phyloP scores from a whole-genome alignment of 2,888 invertebrate species.

The Bimastos eiseni region DNA sequence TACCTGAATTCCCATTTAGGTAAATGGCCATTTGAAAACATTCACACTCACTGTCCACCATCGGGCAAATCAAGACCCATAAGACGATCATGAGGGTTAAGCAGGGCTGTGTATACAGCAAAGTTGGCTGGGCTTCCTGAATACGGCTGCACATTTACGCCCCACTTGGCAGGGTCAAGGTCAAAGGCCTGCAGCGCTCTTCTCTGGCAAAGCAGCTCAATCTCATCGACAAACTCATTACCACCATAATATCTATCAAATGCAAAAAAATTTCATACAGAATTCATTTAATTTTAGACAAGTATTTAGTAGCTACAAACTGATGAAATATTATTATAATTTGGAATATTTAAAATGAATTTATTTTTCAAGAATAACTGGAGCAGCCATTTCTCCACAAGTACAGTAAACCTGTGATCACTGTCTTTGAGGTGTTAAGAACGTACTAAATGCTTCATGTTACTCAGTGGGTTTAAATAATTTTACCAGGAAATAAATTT shows the following conservation, averaged over 20 bases:
- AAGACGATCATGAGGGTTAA: constrained; percentile 88
- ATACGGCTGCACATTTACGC: constrained; percentile 95
- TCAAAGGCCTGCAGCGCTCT: constrained; percentile 82
- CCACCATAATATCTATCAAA: constrained; percentile 88
- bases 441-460: not conserved
- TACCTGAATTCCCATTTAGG: not conserved
- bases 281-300: not conserved
- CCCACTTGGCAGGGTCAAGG: constrained; percentile 84
- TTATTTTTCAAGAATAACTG: not conserved
- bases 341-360: not conserved
- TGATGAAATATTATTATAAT: not conserved
- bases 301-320: not conserved
- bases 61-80: constrained; percentile 95
- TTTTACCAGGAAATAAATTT: not conserved
- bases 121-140: constrained; percentile 95
- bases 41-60: constrained; percentile 76
- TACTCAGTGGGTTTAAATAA: not conserved
- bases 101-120: constrained; percentile 85
- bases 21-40: not conserved
- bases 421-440: not conserved
- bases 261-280: not conserved
- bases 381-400: not conserved
- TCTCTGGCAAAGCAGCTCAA: constrained; percentile 85
- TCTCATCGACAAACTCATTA: constrained; percentile 90
- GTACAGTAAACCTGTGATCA: not conserved